Percentiles rank a stretch among this genome's conserved stretches.
Evolutionary conservation across 1,140 invertebrate species (phyloP).

Genomic region (Scaptomyza hsui): DNA sequence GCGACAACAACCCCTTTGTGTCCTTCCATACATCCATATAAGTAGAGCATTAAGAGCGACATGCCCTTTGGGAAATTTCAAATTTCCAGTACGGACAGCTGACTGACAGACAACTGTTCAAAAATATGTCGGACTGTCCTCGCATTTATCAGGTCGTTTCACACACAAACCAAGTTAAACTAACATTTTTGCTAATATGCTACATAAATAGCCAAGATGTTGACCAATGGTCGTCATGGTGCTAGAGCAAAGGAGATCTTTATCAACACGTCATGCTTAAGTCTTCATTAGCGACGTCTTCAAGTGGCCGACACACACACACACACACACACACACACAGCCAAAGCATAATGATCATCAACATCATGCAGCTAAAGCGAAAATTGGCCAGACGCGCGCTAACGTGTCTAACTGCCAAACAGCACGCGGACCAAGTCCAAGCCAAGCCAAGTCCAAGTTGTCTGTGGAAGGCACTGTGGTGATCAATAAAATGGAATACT

Average conservation of each 20-base stretch:
- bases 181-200: constrained; percentile 11
- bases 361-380: constrained; percentile 55
- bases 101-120: constrained; percentile 31
- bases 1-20: constrained; percentile 50
- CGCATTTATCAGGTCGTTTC: constrained; percentile 62
- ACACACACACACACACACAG: constrained; percentile 28
- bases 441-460: constrained; percentile 1
- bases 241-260: constrained; percentile 54
- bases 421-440: constrained; percentile 45
- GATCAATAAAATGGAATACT: neutral
- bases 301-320: constrained; percentile 29
- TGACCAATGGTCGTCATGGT: constrained; percentile 28
- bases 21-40: neutral
- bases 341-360: constrained; percentile 59
- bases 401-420: constrained; percentile 49
- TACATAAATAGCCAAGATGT: constrained; percentile 37
- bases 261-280: constrained; percentile 78
- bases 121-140: constrained; percentile 24
- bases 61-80: constrained; percentile 42
- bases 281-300: constrained; percentile 77
- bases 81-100: constrained; percentile 40
- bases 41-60: constrained; percentile 26
- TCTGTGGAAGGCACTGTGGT: constrained; percentile 40
- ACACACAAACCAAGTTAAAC: constrained; percentile 10
- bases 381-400: constrained; percentile 48